These are phyloP conservation scores for Notolabrus celidotus DNA, from an alignment of 2,797 vertebrate genomes.

Conservation along the genomic window DNA sequence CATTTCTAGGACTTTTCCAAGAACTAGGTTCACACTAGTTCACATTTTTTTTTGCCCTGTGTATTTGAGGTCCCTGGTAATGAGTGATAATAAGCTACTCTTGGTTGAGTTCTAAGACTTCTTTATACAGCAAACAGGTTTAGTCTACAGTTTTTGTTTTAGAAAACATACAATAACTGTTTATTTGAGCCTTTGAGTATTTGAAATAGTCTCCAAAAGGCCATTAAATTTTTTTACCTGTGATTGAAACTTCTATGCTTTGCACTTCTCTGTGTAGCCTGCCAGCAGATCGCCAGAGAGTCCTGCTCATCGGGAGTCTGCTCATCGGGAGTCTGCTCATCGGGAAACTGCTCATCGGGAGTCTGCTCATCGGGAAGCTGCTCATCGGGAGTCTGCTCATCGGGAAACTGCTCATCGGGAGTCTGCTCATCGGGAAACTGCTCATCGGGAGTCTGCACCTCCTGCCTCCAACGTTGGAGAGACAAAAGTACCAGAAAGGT, in stretches of 20 bases:
- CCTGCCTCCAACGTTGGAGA: slow-evolving; percentile 49
- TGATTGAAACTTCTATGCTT: not conserved
- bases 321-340: too few relatives aligned
- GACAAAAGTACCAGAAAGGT: slow-evolving; percentile 78
- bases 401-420: too few relatives aligned
- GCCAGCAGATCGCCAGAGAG: slow-evolving; percentile 51
- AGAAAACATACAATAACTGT: too few relatives aligned
- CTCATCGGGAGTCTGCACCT: slow-evolving; percentile 48
- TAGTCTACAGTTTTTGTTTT: too few relatives aligned
- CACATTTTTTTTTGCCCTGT: not conserved
- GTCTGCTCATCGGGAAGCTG: too few relatives aligned
- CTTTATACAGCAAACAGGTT: not conserved
- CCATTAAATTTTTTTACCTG: not conserved
- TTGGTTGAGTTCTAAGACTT: not conserved
- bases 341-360: too few relatives aligned
- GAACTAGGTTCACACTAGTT: not conserved
- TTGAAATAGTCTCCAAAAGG: not conserved
- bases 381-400: too few relatives aligned
- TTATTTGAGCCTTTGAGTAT: not conserved
- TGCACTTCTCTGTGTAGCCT: slow-evolving; percentile 54
- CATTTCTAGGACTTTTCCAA: not conserved
- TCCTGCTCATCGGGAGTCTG: slow-evolving; percentile 49
- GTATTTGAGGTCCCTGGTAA: too few relatives aligned
- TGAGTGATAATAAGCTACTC: not conserved
- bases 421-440: too few relatives aligned